Conservation (phyloP, 2,888 invertebrate species). For the Arctia plantaginis region DNA sequence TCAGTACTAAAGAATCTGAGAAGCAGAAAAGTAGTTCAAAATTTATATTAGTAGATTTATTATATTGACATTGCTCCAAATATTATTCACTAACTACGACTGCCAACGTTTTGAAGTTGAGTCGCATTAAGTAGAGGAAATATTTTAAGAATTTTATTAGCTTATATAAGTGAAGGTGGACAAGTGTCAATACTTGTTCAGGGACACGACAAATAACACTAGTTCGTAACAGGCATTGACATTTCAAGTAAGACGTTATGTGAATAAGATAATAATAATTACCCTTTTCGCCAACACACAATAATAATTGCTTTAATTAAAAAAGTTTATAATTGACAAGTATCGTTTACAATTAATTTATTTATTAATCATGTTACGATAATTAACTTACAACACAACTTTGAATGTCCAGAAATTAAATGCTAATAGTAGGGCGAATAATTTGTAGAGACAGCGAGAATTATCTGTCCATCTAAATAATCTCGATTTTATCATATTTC, state of each 20-base stretch:
- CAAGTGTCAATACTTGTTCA: conserved; percentile 27
- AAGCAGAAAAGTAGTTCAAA: neutral
- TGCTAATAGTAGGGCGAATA: neutral
- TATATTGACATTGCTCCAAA: conserved; percentile 11
- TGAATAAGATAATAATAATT: conserved; percentile 21
- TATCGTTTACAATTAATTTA: conserved; percentile 1
- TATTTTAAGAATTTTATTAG: conserved; percentile 27
- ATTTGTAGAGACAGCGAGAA: neutral
- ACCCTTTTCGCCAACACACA: conserved; percentile 17
- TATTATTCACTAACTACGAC: conserved; percentile 15
- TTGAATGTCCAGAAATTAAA: too few relatives aligned
- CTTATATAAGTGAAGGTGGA: conserved; percentile 42
- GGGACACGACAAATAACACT: conserved; percentile 26
- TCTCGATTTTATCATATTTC: neutral
- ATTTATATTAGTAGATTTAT: too few relatives aligned
- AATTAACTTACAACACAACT: too few relatives aligned
- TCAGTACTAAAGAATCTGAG: neutral
- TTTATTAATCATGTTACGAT: conserved; percentile 5
- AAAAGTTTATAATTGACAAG: neutral
- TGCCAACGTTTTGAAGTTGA: conserved; percentile 7
- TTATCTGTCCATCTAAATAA: neutral
- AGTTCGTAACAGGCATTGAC: conserved; percentile 20
- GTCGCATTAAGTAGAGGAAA: conserved; percentile 26
- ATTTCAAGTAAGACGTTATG: conserved; percentile 33
- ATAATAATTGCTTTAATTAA: conserved; percentile 12